Conservation (phyloP, 2,888 invertebrate genomes). For the Agelastica alni region DNA sequence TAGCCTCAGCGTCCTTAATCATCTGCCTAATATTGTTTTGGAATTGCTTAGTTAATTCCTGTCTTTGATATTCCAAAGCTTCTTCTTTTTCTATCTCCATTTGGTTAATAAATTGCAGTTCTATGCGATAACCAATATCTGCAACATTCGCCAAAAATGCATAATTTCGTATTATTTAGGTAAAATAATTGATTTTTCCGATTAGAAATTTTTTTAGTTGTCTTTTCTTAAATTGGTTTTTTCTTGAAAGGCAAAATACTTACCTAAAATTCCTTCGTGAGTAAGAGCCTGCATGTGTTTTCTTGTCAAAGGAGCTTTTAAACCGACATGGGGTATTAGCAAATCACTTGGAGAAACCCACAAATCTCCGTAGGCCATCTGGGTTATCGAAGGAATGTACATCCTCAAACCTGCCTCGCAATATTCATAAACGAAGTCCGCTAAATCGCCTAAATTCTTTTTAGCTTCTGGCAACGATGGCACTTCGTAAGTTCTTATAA, state of each 20-base stretch:
- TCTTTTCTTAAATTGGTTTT: too few relatives aligned
- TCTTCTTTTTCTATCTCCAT: conserved; percentile 45
- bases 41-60: conserved; percentile 29
- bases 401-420: conserved; percentile 46
- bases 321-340: conserved; percentile 53
- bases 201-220: too few relatives aligned
- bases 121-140: conserved; percentile 51
- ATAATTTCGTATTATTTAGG: too few relatives aligned
- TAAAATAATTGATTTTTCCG: too few relatives aligned
- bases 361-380: conserved; percentile 39
- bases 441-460: conserved; percentile 49
- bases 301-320: conserved; percentile 53
- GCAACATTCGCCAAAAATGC: too few relatives aligned
- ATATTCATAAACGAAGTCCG: conserved; percentile 48
- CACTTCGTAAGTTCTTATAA: conserved; percentile 36
- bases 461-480: conserved; percentile 52
- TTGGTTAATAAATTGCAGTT: conserved; percentile 47
- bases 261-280: conserved; percentile 55
- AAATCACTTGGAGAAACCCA: conserved; percentile 58
- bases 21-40: conserved; percentile 35
- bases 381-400: conserved; percentile 48
- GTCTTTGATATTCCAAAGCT: conserved; percentile 46
- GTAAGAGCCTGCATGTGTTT: conserved; percentile 54
- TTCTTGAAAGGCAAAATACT: too few relatives aligned
- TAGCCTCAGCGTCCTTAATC: conserved; percentile 38